Conservation (phyloP, 2,888 invertebrate species). For the Hypercompe scribonia region DNA sequence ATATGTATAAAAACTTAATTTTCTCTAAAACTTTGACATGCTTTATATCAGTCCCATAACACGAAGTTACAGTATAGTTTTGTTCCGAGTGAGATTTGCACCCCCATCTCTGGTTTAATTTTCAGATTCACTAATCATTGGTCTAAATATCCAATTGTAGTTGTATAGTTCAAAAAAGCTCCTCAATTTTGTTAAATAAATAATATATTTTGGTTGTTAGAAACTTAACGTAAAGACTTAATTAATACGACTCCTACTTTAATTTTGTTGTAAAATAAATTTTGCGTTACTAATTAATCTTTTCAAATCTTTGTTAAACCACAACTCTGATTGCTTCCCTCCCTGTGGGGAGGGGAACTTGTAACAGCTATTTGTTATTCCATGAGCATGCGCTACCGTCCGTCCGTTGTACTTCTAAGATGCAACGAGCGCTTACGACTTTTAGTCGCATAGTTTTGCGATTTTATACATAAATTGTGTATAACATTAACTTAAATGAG, state of each 20-base stretch:
- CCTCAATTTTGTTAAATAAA: background rate
- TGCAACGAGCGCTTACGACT: constrained; percentile 47
- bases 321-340: constrained; percentile 71
- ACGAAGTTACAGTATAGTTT: no score
- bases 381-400: constrained; percentile 67
- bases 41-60: no score
- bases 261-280: constrained; percentile 35
- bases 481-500: constrained; percentile 30
- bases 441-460: constrained; percentile 40
- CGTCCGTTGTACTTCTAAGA: constrained; percentile 73
- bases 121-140: no score
- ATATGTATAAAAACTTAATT: no score
- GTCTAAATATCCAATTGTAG: no score
- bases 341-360: constrained; percentile 48
- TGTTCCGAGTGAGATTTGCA: no score
- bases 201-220: background rate
- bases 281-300: constrained; percentile 73
- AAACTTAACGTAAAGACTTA: background rate
- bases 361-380: constrained; percentile 72
- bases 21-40: no score
- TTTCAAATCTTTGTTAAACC: constrained; percentile 66
- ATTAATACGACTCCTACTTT: background rate
- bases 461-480: constrained; percentile 55
- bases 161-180: no score
- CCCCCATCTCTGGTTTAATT: no score